Conservation (phyloP, 2,888 invertebrate genomes). For the Agrotis ipsilon region DNA sequence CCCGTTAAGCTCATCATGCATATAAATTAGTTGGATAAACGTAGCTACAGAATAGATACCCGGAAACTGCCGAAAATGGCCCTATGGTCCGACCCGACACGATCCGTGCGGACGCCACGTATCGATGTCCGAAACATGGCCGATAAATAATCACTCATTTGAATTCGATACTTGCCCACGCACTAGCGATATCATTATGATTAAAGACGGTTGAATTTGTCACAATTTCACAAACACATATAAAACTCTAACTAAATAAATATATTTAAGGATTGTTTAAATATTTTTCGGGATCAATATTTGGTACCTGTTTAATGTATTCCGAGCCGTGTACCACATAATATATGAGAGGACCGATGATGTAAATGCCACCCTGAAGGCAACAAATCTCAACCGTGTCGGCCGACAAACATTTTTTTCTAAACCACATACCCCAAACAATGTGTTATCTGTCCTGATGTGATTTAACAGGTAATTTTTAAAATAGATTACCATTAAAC, state of each 20-base stretch:
- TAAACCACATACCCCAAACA: conserved; percentile 85
- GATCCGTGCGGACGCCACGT: conserved; percentile 73
- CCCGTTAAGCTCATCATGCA: conserved; percentile 72
- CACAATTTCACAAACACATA: conserved; percentile 63
- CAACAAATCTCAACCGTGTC: conserved; percentile 83
- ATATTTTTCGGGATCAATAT: conserved; percentile 61
- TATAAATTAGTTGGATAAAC: conserved; percentile 75
- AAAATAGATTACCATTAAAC: conserved; percentile 88
- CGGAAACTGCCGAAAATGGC: conserved; percentile 85
- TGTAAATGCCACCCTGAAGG: conserved; percentile 88
- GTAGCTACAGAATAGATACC: conserved; percentile 72
- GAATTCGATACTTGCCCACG: conserved; percentile 84
- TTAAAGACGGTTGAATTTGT: conserved; percentile 76
- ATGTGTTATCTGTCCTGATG: conserved; percentile 90
- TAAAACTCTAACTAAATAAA: conserved; percentile 60
- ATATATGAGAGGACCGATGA: conserved; percentile 83
- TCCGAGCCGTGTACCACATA: conserved; percentile 73
- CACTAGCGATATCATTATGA: conserved; percentile 79
- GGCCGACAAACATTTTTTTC: conserved; percentile 88
- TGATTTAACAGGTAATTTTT: conserved; percentile 91
- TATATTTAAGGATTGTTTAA: conserved; percentile 55
- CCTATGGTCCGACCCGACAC: conserved; percentile 68
- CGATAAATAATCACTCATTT: conserved; percentile 87
- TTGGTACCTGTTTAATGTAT: conserved; percentile 74
- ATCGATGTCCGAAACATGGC: conserved; percentile 79